Evolutionary conservation across 2,888 invertebrate genomes (phyloP), one percentile per base, ranked within the genome.

Genomic region (Noctua janthe): DNA sequence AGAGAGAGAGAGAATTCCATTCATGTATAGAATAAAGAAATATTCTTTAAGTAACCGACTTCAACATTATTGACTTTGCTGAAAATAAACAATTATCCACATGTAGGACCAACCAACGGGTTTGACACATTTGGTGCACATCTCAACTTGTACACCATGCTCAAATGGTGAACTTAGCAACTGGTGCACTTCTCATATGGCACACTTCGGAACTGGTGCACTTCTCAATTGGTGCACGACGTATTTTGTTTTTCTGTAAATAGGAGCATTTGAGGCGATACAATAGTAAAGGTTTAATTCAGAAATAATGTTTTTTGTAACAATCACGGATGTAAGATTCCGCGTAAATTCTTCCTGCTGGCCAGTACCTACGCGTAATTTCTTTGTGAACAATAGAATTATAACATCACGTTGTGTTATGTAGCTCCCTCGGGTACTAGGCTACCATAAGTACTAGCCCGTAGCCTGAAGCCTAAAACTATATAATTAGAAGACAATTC

Each of bases 381-480:
- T 73, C 74, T 79, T 79, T 10, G 71, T 39, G 62, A 83, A 87
- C 87, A 87, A 87, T 87, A 78, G 85, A 80, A 82, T 87, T 83
- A 85, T 87, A 77, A 74, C 73, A 77, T 69, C 39, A 76, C 62
- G 15, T 74, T 62, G 5, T 71, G 74, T 76, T 72, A 85, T 78
- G 59, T 59, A 64, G 39, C 39, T 59, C 20, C 49, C 69, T 43
- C 29, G 20, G 62, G 59, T 74, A 82, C 83, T 71, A 71, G 73
- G 64, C 49, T 85, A 67, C 35, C 67, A 83, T 78, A 69, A 71
- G 77, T 74, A 70, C 67, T 59, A 70, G n/a, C 35, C 74, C 43
- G 66, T 54, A 64, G 56, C 49, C 35, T 54, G 54, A 56, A 47
- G 20, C 56, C 56, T 78, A 74, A 76, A 80, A 62, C 29, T 39